Conservation (phyloP, 1,140 invertebrate genomes). For the Sarcophaga bullata region DNA sequence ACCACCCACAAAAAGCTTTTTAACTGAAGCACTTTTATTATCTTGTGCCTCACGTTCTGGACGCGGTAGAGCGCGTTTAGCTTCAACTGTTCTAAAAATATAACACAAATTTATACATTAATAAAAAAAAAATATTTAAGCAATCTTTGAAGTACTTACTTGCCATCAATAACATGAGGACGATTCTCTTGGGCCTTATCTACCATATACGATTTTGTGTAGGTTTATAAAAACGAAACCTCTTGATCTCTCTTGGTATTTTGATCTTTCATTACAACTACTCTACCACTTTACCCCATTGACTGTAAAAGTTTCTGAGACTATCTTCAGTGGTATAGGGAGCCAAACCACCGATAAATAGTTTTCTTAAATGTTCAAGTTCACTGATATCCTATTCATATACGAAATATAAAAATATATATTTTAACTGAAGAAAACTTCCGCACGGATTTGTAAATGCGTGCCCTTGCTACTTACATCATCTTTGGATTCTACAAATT, state of each 20-base stretch:
- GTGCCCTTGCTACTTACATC: background rate
- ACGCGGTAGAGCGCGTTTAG: constrained; percentile 95
- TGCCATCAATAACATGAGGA: constrained; percentile 75
- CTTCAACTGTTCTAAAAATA: constrained; percentile 87
- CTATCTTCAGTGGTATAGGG: constrained; percentile 95
- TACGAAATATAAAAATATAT: background rate
- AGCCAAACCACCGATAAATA: constrained; percentile 97
- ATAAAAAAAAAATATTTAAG: background rate
- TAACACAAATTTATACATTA: background rate
- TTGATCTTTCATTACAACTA: constrained; percentile 98
- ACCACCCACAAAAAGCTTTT: constrained; percentile 94
- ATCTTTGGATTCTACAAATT: background rate
- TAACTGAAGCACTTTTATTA: constrained; percentile 87
- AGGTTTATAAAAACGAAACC: constrained; percentile 98
- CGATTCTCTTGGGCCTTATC: constrained; percentile 93
- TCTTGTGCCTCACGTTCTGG: constrained; percentile 91
- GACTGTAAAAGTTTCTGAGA: constrained; percentile 92
- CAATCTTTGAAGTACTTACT: constrained; percentile 62
- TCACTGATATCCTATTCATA: constrained; percentile 69
- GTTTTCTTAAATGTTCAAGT: constrained; percentile 92
- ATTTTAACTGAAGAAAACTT: no score
- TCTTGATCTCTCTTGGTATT: constrained; percentile 88
- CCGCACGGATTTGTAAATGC: no score
- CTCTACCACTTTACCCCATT: constrained; percentile 98
- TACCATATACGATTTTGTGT: constrained; percentile 89